Percentiles rank a stretch among this genome's conserved stretches.
These are phyloP conservation scores for Orbicella faveolata DNA, from an alignment of 64 coral and sea anemone species.

Conservation along the genomic window DNA sequence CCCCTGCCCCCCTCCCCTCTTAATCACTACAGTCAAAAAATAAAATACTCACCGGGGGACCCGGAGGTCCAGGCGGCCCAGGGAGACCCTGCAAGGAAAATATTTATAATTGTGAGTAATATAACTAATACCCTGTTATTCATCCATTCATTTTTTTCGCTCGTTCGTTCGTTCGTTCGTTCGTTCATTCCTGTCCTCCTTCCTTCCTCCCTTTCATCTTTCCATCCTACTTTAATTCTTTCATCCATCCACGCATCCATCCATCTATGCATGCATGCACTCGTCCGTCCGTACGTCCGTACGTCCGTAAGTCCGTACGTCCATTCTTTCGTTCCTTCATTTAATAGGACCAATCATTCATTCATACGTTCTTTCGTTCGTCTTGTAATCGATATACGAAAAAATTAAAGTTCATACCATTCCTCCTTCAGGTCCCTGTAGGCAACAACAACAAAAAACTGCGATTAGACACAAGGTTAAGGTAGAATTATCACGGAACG, in stretches of 20 bases:
- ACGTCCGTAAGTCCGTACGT: too few relatives aligned
- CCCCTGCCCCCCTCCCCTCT: not conserved
- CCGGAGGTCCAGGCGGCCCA: constrained; percentile 53
- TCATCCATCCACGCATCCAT: too few relatives aligned
- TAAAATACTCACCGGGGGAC: constrained; percentile 40
- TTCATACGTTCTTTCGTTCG: not conserved
- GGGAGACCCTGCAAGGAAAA: constrained; percentile 39
- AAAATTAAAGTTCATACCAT: constrained; percentile 12
- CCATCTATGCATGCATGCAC: too few relatives aligned
- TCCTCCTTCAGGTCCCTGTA: constrained; percentile 39
- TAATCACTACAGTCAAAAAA: not conserved
- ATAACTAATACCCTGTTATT: not conserved
- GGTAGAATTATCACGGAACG: not conserved
- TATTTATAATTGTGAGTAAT: not conserved
- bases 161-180: not conserved
- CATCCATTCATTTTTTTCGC: too few relatives aligned
- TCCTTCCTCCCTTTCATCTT: too few relatives aligned
- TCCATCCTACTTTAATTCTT: too few relatives aligned
- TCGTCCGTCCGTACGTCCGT: too few relatives aligned
- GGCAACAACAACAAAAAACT: not conserved
- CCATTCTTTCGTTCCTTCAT: not conserved
- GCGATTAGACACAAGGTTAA: not conserved
- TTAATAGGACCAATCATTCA: not conserved
- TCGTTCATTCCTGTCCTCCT: too few relatives aligned
- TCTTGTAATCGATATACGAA: not conserved